Conservation (phyloP, 2,888 invertebrate species). For the Capitulum mitella region DNA sequence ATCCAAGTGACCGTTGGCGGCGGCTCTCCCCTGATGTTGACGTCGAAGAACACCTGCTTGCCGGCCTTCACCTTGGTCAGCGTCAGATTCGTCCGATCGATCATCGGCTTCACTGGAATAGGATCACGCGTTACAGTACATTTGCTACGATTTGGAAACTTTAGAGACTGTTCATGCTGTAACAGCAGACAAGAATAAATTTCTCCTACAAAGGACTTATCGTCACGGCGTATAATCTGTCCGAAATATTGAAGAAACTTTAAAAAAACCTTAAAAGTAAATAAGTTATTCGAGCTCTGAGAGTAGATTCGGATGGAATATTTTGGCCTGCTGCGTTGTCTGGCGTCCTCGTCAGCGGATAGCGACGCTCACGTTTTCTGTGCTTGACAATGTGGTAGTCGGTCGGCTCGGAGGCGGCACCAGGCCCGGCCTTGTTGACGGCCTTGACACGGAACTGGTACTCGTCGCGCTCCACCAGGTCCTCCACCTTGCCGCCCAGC, state of each 20-base stretch:
- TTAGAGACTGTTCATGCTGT: no score
- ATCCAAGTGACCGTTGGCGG: slow-evolving; percentile 89
- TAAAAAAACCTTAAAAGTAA: no score
- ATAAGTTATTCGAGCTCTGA: no score
- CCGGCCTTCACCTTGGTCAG: slow-evolving; percentile 82
- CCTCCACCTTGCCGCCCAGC: slow-evolving; percentile 68
- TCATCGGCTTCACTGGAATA: slow-evolving; percentile 82
- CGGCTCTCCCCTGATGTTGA: slow-evolving; percentile 92
- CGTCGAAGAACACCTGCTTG: slow-evolving; percentile 83
- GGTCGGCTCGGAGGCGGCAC: slow-evolving; percentile 82
- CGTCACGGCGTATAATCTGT: no score
- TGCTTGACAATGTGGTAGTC: slow-evolving; percentile 81
- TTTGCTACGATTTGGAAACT: no score
- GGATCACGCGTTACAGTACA: not conserved
- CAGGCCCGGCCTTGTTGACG: slow-evolving; percentile 86
- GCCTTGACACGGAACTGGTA: slow-evolving; percentile 86
- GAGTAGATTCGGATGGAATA: no score
- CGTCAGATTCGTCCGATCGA: slow-evolving; percentile 89
- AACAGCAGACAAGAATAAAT: no score
- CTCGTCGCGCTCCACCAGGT: slow-evolving; percentile 81
- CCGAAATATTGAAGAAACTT: no score
- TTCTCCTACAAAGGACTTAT: no score
- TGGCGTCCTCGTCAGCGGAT: no score
- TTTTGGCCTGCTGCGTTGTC: no score
- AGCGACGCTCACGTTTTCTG: slow-evolving; percentile 57